A percentile compares a stretch with the other conserved stretches of the same genome.
Conservation (phyloP, 1,140 invertebrate genomes). For the Scaptomyza graminum region DNA sequence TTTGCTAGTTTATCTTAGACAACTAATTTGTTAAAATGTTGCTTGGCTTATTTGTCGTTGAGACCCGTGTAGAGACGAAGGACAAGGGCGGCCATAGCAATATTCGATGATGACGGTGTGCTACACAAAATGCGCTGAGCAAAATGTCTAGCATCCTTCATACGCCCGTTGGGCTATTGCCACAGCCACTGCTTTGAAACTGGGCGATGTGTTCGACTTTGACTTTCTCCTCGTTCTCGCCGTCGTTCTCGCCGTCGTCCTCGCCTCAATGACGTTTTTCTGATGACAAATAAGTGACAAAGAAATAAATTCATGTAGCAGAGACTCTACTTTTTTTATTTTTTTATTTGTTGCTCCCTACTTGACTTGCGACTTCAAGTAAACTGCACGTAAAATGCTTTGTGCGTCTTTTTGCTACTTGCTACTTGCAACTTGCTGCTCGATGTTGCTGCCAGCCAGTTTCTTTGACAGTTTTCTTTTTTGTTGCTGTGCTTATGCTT, state of each 20-base stretch:
- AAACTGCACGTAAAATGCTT: constrained; percentile 66
- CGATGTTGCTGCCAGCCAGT: constrained; percentile 6
- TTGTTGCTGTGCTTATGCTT: constrained; percentile 46
- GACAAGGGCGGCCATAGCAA: neutral
- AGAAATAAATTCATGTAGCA: constrained; percentile 61
- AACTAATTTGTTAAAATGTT: constrained; percentile 78
- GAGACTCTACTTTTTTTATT: constrained; percentile 12
- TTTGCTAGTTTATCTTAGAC: constrained; percentile 59
- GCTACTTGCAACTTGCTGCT: neutral
- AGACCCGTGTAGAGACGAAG: constrained; percentile 5
- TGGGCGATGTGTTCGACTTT: constrained; percentile 12
- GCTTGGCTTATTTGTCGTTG: constrained; percentile 66
- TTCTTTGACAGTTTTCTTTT: constrained; percentile 31
- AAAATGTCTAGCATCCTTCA: constrained; percentile 63
- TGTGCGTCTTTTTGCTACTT: constrained; percentile 31
- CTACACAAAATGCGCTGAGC: constrained; percentile 36
- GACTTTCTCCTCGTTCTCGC: neutral
- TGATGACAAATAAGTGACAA: constrained; percentile 55
- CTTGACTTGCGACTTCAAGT: constrained; percentile 58
- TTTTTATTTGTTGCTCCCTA: constrained; percentile 15
- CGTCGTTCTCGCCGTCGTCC: neutral
- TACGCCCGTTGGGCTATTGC: constrained; percentile 38
- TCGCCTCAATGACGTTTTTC: constrained; percentile 58
- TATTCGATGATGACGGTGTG: constrained; percentile 35
- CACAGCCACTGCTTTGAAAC: neutral